Evolutionary conservation across 2,113 vertebrate species (phyloP).

Genomic region (Mystacornis crossleyi): DNA sequence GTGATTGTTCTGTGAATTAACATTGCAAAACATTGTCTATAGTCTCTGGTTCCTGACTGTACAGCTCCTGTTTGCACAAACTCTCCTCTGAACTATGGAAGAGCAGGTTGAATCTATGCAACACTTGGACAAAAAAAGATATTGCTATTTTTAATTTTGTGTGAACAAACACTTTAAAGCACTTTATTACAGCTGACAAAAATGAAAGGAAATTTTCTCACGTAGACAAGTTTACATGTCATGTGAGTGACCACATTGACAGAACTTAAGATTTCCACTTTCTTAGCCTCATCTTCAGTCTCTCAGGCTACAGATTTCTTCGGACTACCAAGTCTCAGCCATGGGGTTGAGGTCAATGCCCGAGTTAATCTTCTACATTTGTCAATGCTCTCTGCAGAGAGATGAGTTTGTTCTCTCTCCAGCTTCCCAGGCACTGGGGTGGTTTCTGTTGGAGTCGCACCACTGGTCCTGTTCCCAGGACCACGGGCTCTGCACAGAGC

Average conservation of each 20-base stretch:
- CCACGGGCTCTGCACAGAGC: accelerated
- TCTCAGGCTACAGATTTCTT: neutral
- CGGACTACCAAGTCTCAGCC: neutral
- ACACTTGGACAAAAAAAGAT: neutral
- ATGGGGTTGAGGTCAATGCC: neutral
- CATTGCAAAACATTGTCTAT: neutral
- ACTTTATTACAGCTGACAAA: neutral
- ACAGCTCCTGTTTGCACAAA: neutral
- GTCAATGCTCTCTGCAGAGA: neutral
- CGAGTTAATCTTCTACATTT: neutral
- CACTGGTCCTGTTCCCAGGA: neutral
- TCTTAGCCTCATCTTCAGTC: neutral
- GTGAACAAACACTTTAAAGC: neutral
- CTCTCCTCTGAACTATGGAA: neutral
- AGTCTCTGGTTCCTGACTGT: neutral
- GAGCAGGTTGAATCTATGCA: neutral
- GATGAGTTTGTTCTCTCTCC: neutral
- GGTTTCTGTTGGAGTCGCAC: accelerated
- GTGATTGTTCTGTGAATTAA: neutral
- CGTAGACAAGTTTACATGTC: neutral
- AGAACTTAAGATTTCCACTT: neutral
- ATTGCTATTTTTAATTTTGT: neutral
- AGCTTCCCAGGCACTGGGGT: accelerated
- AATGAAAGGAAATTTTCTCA: neutral
- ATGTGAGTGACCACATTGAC: neutral